These are phyloP conservation scores for Mesoclemmys tuberculata DNA, from an alignment of 2,113 vertebrate species.

Conservation along the genomic window DNA sequence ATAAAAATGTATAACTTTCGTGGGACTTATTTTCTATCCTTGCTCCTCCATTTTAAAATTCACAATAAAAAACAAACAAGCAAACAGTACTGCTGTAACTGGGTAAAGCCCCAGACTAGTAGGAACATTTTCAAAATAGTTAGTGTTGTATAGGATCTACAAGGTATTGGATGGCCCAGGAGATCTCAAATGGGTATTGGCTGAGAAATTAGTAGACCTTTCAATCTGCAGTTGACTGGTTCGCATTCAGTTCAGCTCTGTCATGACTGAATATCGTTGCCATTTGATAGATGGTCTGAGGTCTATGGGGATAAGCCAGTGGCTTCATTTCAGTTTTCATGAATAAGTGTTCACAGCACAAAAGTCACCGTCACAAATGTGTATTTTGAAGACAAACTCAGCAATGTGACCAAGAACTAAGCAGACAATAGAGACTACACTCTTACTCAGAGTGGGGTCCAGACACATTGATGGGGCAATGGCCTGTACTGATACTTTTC, in stretches of 20 bases:
- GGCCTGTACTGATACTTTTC: background rate
- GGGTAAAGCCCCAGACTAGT: background rate
- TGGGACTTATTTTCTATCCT: background rate
- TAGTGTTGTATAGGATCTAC: background rate
- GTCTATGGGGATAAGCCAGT: background rate
- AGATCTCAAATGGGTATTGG: background rate
- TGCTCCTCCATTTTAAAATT: conserved; percentile 26
- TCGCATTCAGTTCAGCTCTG: background rate
- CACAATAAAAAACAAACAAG: background rate
- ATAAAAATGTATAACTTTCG: background rate
- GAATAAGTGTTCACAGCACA: background rate
- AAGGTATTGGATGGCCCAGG: background rate
- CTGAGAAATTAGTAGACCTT: background rate
- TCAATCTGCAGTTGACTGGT: background rate
- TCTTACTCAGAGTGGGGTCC: background rate
- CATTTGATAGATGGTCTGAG: background rate
- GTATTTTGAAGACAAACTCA: background rate
- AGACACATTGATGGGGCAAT: background rate
- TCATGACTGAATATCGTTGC: background rate
- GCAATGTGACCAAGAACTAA: background rate
- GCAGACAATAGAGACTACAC: background rate
- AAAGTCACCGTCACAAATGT: background rate
- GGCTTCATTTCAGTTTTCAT: background rate
- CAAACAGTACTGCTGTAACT: background rate
- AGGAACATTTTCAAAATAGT: background rate